phyloP scores from a whole-genome alignment of 2,888 invertebrate species.

The Busseola fusca region DNA sequence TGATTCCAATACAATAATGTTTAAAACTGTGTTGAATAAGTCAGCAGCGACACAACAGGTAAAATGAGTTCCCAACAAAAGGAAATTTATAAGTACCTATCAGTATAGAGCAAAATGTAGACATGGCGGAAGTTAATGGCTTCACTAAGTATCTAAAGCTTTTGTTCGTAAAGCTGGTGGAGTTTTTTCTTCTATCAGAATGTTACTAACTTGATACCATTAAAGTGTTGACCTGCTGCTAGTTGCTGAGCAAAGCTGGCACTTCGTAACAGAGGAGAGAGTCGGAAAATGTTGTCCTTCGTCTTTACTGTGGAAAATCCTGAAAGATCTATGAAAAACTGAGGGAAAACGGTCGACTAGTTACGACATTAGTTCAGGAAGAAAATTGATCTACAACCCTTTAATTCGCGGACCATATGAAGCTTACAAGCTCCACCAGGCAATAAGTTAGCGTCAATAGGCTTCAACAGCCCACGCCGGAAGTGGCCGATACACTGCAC shows the following conservation, averaged over 20 bases:
- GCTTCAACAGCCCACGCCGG: conserved; percentile 26
- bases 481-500: conserved; percentile 21
- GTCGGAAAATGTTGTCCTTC: neutral
- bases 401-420: conserved; percentile 14
- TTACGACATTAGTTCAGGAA: conserved; percentile 9
- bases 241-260: neutral
- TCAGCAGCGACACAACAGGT: neutral
- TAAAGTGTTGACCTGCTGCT: neutral
- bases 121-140: neutral
- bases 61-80: neutral
- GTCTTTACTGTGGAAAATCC: neutral
- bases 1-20: neutral
- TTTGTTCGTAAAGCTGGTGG: neutral
- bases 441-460: conserved; percentile 29
- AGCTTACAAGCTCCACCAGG: conserved; percentile 16
- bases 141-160: neutral
- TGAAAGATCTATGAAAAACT: neutral
- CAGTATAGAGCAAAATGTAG: neutral
- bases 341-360: neutral
- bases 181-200: neutral
- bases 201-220: neutral
- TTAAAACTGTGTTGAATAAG: neutral
- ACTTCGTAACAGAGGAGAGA: neutral
- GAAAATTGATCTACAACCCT: neutral
- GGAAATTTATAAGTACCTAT: neutral